phyloP scores from a whole-genome alignment of 2,888 invertebrate species.

The Netelia virgata region DNA sequence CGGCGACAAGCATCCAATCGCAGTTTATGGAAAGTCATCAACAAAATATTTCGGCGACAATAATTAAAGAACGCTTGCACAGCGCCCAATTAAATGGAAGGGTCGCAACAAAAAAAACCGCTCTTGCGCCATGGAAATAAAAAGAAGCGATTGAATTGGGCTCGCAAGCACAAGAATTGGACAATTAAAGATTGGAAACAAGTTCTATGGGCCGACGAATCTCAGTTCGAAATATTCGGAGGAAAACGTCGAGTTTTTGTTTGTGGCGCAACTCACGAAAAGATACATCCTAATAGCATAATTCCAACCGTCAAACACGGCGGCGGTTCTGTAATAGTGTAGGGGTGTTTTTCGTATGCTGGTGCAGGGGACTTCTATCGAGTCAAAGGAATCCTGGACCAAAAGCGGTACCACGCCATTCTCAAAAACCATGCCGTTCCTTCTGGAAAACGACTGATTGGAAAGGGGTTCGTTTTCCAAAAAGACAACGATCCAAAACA shows the following conservation, averaged over 20 bases:
- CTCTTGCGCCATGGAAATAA: not conserved
- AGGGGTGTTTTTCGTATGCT: conserved; percentile 43
- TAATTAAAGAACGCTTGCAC: not conserved
- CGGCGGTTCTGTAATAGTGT: conserved; percentile 63
- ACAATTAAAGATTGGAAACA: conserved; percentile 50
- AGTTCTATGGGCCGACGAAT: conserved; percentile 65
- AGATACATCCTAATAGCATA: not conserved
- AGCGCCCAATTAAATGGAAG: conserved; percentile 3
- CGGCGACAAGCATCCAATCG: not conserved
- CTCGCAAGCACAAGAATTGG: conserved; percentile 46
- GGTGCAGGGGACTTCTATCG: conserved; percentile 1
- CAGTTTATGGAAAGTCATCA: not conserved
- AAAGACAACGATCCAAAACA: not conserved
- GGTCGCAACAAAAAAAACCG: not conserved
- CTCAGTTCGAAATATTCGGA: conserved; percentile 26
- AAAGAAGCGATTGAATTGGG: not conserved
- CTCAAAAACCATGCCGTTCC: not conserved
- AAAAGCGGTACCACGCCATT: not conserved
- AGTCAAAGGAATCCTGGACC: conserved; percentile 8
- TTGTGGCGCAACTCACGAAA: conserved; percentile 27
- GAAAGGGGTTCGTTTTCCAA: not conserved
- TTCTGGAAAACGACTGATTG: not conserved
- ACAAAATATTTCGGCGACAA: not conserved
- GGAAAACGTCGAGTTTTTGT: conserved; percentile 53
- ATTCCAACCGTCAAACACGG: conserved; percentile 21